Conservation (phyloP, 2,113 vertebrate species). For the Festucalex cinctus region DNA sequence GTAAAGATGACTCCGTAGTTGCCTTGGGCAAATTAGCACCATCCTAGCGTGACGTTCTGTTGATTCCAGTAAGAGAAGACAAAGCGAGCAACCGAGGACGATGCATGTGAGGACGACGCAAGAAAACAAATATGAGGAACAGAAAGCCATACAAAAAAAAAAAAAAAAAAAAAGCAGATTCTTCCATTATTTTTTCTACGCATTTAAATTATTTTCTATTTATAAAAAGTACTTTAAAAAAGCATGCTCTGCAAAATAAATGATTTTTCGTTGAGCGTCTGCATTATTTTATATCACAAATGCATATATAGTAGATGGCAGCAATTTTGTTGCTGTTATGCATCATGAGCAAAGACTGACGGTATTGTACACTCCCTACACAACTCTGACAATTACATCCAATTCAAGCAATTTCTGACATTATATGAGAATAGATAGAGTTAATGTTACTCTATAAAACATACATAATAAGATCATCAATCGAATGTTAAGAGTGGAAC, state of each 20-base stretch:
- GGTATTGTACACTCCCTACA: too few species aligned
- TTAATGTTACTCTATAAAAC: too few species aligned
- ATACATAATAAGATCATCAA: too few species aligned
- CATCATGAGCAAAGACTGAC: too few species aligned
- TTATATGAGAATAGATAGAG: too few species aligned
- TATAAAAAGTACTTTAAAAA: constrained; percentile 19
- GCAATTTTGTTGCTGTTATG: too few species aligned
- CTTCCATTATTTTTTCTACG: constrained; percentile 67
- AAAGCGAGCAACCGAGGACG: constrained; percentile 67
- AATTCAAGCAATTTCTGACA: too few species aligned
- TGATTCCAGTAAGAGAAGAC: constrained; percentile 72
- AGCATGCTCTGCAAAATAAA: constrained; percentile 66
- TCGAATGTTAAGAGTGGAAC: too few species aligned
- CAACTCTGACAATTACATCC: too few species aligned
- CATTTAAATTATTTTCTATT: constrained; percentile 42
- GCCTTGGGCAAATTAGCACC: background rate
- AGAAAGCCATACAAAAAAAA: constrained; percentile 71
- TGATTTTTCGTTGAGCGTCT: constrained; percentile 39
- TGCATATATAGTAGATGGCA: background rate
- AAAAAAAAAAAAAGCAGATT: constrained; percentile 35
- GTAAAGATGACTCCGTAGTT: constrained; percentile 26
- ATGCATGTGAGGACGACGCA: constrained; percentile 6
- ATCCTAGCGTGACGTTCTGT: constrained; percentile 13
- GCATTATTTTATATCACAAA: background rate
- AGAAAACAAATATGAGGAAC: constrained; percentile 63